Evolutionary conservation across 2,888 invertebrate species (phyloP).

Genomic region (Plagodis dolabraria): DNA sequence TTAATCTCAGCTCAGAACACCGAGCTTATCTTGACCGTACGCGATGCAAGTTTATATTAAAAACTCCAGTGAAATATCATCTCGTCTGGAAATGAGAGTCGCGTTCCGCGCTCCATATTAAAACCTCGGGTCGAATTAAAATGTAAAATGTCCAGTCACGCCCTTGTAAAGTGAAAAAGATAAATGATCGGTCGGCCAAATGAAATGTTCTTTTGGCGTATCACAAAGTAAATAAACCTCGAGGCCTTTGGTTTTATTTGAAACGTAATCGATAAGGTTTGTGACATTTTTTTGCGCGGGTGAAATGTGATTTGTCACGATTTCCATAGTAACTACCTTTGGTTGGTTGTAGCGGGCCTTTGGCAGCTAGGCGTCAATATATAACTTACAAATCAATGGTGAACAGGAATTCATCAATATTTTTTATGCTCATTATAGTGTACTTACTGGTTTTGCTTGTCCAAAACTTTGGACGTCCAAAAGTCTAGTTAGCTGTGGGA

Average conservation of each 20-base stretch:
- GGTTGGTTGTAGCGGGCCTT: slow-evolving; percentile 17
- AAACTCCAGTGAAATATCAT: slow-evolving; percentile 40
- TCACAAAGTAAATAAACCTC: slow-evolving; percentile 65
- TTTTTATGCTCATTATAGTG: no score
- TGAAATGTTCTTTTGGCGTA: slow-evolving; percentile 60
- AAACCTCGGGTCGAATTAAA: slow-evolving; percentile 60
- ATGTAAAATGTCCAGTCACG: slow-evolving; percentile 66
- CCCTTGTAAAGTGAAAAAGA: slow-evolving; percentile 72
- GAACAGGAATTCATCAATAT: no score
- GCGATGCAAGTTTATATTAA: slow-evolving; percentile 18
- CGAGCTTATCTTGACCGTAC: slow-evolving; percentile 18
- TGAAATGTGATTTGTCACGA: slow-evolving; percentile 45
- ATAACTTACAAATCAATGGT: no score
- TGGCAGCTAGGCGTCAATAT: background rate
- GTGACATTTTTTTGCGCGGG: slow-evolving; percentile 32
- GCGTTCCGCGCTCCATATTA: slow-evolving; percentile 26
- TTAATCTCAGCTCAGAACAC: slow-evolving; percentile 11
- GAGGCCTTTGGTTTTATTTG: slow-evolving; percentile 41
- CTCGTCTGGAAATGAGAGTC: slow-evolving; percentile 27
- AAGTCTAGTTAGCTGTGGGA: no score
- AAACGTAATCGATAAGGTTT: slow-evolving; percentile 44
- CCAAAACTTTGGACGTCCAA: no score
- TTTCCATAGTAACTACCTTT: slow-evolving; percentile 40
- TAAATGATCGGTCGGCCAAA: slow-evolving; percentile 58
- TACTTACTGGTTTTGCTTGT: no score